Evolutionary conservation across 1,140 invertebrate species (phyloP).

Genomic region (Asobara japonica): DNA sequence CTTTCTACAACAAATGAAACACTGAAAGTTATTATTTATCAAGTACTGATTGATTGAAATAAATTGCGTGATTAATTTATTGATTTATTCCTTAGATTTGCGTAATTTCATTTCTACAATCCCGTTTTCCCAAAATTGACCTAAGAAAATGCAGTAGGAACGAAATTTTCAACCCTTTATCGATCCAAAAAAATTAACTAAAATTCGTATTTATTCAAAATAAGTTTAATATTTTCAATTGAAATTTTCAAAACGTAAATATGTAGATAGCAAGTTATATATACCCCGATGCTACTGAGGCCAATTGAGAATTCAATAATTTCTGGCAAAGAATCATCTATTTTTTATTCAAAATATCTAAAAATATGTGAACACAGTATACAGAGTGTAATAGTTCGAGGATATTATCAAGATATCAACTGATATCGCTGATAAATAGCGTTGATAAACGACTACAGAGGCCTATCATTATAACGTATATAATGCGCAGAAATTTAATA

Average conservation of each 20-base stretch:
- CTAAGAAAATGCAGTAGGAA: no score
- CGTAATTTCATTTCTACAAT: no score
- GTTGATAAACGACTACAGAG: not conserved
- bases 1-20: not conserved
- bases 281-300: no score
- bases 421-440: not conserved
- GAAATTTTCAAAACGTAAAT: no score
- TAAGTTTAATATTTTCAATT: no score
- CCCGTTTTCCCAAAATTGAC: no score
- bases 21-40: not conserved
- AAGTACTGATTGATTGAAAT: not conserved
- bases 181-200: no score
- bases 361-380: not conserved
- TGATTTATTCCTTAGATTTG: no score
- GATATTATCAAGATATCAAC: not conserved
- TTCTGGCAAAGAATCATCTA: not conserved
- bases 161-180: no score
- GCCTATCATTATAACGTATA: not conserved
- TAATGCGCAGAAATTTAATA: not conserved
- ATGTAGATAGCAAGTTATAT: no score
- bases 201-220: no score
- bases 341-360: slow-evolving; percentile 2
- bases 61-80: not conserved
- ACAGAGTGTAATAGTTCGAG: not conserved
- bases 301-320: not conserved